Evolutionary conservation across 1,140 invertebrate species (phyloP), one percentile per base, ranked within the genome.

Genomic region (Solen grandis): DNA sequence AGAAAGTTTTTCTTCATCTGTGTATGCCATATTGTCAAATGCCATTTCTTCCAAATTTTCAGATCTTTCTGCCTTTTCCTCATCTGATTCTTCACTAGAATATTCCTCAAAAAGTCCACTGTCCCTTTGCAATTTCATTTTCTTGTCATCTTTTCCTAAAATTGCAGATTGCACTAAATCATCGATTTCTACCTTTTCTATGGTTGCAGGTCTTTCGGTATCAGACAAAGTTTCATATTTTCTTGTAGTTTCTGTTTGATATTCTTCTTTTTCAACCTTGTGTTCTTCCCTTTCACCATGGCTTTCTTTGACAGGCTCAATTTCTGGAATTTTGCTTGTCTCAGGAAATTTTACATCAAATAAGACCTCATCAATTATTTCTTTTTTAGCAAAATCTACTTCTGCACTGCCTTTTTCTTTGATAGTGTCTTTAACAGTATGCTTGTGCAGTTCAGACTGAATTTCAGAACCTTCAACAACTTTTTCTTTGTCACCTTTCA

Each of bases 21-120:
- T 89, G 87, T 93, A 93, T 10, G 89, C 92, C 73, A 91, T 91
- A 84, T 94, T 94, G 75, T 93, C 93, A 91, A 92, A 94, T 54
- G 92, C 90, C 66, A 84, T 80, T 65, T 75, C 83, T 60, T 75
- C 69, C 87, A 90, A 63, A 88, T 88, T 13, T 79, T 69, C 19
- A 55, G 70, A 13, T 31, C 31, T 77, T 16, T 59, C 63, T n/a
- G n/a, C n/a, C n/a, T n/a, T n/a, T n/a, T n/a, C n/a, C 25, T 80
- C 80, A 57, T 85, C 78, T 1, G 29, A 29, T 22, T 75, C 46
- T 14, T 76, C 77, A 73, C 50, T 62, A 5, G 57, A 66, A 65
- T 22, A 52, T 33, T 83, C 77, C 69, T 62, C 76, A 74, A 46
- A 60, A 35, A 81, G 35, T 65, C 70, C 69, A 70, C 78, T 70